phyloP scores from a whole-genome alignment of 2,113 vertebrate genomes.

The Penelope pileata region DNA sequence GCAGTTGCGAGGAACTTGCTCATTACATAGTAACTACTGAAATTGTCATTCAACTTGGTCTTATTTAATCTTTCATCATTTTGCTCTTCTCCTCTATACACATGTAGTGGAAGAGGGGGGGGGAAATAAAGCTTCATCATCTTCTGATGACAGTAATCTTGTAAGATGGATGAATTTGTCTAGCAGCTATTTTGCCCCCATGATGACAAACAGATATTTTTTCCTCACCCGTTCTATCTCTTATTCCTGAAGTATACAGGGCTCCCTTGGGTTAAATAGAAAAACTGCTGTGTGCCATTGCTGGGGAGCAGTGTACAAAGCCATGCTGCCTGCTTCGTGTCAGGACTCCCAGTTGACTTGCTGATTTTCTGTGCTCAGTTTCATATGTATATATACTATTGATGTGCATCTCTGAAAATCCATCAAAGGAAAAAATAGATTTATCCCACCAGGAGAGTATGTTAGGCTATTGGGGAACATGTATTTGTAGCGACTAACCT shows the following conservation, averaged over 20 bases:
- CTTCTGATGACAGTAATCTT: neutral
- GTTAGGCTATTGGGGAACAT: neutral
- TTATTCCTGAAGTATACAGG: neutral
- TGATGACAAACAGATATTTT: neutral
- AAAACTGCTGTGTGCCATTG: neutral
- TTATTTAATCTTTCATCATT: neutral
- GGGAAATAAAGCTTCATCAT: neutral
- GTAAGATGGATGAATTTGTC: neutral
- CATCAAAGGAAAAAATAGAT: neutral
- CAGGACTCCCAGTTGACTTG: neutral
- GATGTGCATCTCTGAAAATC: neutral
- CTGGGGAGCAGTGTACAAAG: neutral
- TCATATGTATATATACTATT: neutral
- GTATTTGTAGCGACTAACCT: neutral
- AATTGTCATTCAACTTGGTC: neutral
- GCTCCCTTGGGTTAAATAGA: neutral
- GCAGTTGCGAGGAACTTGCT: neutral
- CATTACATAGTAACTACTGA: neutral
- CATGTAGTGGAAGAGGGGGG: neutral
- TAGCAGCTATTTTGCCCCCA: neutral
- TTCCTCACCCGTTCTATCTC: neutral
- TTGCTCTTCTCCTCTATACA: neutral
- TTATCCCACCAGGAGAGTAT: neutral
- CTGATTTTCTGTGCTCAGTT: neutral
- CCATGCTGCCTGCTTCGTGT: neutral